Percentiles rank a stretch among this genome's conserved stretches.
phyloP scores from a whole-genome alignment of 1,140 invertebrate genomes.

The Euglossa dilemma region DNA sequence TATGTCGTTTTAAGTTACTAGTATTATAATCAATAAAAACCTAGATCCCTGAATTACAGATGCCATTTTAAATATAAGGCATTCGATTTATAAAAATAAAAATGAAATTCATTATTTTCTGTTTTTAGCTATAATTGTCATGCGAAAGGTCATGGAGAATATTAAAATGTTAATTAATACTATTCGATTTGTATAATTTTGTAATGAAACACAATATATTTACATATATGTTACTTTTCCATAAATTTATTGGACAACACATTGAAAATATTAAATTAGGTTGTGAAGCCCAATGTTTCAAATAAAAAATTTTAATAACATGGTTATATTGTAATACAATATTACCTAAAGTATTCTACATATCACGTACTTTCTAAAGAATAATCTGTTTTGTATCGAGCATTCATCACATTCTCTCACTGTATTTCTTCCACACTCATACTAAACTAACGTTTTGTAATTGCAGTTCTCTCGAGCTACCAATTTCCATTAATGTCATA shows the following conservation, averaged over 20 bases:
- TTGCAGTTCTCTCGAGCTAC: constrained; percentile 3
- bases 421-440: constrained; percentile 38
- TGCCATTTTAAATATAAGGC: neutral
- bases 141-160: neutral
- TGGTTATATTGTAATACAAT: constrained; percentile 39
- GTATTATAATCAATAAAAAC: neutral
- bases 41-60: neutral
- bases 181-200: neutral
- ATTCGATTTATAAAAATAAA: neutral
- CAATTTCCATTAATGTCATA: constrained; percentile 15
- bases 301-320: constrained; percentile 61
- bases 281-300: constrained; percentile 1
- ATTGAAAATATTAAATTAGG: constrained; percentile 45
- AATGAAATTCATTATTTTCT: neutral
- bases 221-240: constrained; percentile 3
- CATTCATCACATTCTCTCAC: constrained; percentile 51
- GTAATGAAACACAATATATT: constrained; percentile 19
- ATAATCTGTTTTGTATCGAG: constrained; percentile 44
- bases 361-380: constrained; percentile 46
- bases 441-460: constrained; percentile 36
- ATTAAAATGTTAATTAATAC: neutral
- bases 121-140: neutral
- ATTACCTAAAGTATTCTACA: constrained; percentile 49
- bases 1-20: too few species aligned
- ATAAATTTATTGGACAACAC: constrained; percentile 60